Evolutionary conservation across 2,888 invertebrate genomes (phyloP), one percentile per base, ranked within the genome.

Genomic region (Pterostichus madidus): DNA sequence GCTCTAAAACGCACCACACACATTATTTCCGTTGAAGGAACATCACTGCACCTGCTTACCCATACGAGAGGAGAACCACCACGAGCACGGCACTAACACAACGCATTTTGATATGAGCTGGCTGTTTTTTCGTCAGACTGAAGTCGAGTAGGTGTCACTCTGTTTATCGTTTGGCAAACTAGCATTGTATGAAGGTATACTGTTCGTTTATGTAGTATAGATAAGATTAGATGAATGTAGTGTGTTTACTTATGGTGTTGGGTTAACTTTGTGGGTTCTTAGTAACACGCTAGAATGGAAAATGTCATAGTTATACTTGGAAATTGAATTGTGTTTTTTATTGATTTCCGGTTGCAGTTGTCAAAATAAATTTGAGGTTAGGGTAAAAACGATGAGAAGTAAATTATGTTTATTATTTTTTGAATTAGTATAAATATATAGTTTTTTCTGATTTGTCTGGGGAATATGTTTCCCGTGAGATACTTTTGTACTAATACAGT

Each of bases 1-100:
- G 52, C 13, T 13, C 52, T 52, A 52, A n/a, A 52, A 52, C n/a
- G 32, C 52, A 13, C 39, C 24, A 76, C 75, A 49, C 7, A 2
- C 15, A 17, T n/a, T 15, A 71, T 44, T 46, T 46, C 49, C 39
- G 15, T 46, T 24, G 2, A 24, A 24, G 2, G 10, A 13, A n/a
- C 5, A 4, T 5, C 52, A 5, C 52, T 5, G n/a, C 13, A 13
- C n/a, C 10, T 2, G 2, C 52, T 52, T 52, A 52, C 52, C 52
- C 52, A 13, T 8, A 52, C 5, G n/a, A 13, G n/a, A 52, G 2
- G 10, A 52, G 10, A 0, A 52, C n/a, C 0, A 52, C 5, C 6
- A 52, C 52, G 52, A 52, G 10, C n/a, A 52, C 2, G 8, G 7
- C 39, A 8, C 39, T 39, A 39, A 39, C 39, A 39, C 6, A 52